phyloP scores from a whole-genome alignment of 1,140 invertebrate genomes.

The Caenorhabditis tropicalis region DNA sequence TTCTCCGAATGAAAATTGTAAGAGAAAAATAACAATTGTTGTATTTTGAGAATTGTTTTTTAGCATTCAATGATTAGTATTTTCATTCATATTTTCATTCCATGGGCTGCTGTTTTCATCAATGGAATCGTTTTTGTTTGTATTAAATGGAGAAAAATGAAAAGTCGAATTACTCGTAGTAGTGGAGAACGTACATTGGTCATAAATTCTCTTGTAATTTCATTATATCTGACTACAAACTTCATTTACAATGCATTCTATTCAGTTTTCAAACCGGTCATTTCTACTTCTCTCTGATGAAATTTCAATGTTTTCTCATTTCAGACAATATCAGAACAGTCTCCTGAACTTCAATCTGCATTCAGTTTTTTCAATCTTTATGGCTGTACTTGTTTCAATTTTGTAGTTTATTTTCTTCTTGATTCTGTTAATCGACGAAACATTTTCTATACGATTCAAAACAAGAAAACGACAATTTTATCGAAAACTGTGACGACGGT shows the following conservation, averaged over 20 bases:
- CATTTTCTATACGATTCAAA: background rate
- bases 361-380: slow-evolving; percentile 7
- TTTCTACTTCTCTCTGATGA: background rate
- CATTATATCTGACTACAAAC: background rate
- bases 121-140: background rate
- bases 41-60: background rate
- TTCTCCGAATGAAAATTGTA: background rate
- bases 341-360: background rate
- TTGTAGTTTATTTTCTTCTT: background rate
- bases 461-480: background rate
- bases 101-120: background rate
- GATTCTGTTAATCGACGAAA: background rate
- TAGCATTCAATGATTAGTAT: background rate
- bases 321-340: background rate
- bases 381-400: background rate
- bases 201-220: background rate
- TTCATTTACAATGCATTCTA: background rate
- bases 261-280: background rate
- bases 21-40: background rate
- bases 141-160: background rate
- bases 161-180: background rate
- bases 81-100: background rate
- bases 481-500: background rate
- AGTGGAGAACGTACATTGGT: background rate
- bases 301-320: background rate